These are phyloP conservation scores for Polyodon spathula DNA, from an alignment of 2,113 vertebrate species.

Conservation along the genomic window DNA sequence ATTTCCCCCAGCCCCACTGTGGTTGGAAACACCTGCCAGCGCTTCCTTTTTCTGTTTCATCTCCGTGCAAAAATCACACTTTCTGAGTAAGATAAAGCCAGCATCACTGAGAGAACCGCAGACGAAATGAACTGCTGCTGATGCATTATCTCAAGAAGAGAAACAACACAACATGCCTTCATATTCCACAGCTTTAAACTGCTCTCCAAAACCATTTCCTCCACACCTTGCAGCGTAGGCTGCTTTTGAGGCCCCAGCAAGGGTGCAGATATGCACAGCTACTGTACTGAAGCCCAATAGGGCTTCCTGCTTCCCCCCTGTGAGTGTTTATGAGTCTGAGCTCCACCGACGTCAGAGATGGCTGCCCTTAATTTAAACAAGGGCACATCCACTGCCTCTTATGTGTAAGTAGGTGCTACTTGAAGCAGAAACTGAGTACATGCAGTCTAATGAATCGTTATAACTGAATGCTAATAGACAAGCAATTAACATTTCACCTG, in stretches of 20 bases:
- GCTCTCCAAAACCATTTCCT: constrained; percentile 3
- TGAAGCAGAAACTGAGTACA: no score
- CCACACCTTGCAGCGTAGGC: background rate
- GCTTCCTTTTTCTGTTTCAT: constrained; percentile 3
- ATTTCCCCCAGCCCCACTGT: background rate
- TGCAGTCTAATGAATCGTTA: no score
- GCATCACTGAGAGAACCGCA: background rate
- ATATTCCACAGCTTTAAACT: background rate
- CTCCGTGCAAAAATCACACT: background rate
- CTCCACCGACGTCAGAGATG: no score
- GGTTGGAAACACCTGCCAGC: constrained; percentile 1
- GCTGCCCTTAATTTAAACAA: no score
- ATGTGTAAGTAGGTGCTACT: no score
- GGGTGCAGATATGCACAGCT: background rate
- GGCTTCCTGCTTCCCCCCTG: background rate
- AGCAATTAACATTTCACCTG: no score
- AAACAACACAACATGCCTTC: background rate
- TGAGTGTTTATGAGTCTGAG: background rate
- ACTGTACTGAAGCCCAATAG: background rate
- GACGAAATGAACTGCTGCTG: background rate
- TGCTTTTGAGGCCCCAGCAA: background rate
- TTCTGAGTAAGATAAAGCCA: constrained; percentile 2
- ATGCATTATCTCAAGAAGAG: background rate
- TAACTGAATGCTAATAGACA: no score
- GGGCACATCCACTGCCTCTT: no score